These are phyloP conservation scores for Calidris pugnax DNA, from an alignment of 2,113 vertebrate species.

Conservation along the genomic window DNA sequence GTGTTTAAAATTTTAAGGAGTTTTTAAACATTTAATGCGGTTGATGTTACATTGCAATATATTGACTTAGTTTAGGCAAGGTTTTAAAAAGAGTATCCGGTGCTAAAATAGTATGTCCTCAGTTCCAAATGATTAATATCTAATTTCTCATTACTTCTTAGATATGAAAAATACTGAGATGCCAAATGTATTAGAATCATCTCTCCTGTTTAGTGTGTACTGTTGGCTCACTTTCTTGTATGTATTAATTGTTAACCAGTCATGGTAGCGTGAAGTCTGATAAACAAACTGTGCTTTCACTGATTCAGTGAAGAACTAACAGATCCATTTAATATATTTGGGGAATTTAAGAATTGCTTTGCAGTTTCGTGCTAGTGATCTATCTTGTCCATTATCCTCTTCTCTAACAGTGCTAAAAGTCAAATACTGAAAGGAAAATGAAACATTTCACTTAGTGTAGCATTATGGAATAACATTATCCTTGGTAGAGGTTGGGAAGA, in stretches of 20 bases:
- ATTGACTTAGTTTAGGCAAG: background rate
- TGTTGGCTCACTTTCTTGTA: constrained; percentile 11
- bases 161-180: background rate
- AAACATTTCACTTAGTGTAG: background rate
- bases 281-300: constrained; percentile 31
- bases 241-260: constrained; percentile 50
- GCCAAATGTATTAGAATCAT: background rate
- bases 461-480: background rate
- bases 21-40: background rate
- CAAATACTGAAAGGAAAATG: background rate
- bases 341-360: constrained; percentile 3
- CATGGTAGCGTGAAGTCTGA: background rate
- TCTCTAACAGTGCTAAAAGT: background rate
- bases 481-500: background rate
- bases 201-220: background rate
- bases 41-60: background rate
- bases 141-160: background rate
- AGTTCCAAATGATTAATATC: background rate
- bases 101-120: background rate
- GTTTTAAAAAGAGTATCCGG: background rate
- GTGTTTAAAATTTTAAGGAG: background rate
- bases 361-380: background rate
- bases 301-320: background rate
- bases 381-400: background rate
- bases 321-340: background rate